These are phyloP conservation scores for Muntiacus muntjak DNA, from an alignment of 2,113 vertebrate genomes.

Conservation along the genomic window DNA sequence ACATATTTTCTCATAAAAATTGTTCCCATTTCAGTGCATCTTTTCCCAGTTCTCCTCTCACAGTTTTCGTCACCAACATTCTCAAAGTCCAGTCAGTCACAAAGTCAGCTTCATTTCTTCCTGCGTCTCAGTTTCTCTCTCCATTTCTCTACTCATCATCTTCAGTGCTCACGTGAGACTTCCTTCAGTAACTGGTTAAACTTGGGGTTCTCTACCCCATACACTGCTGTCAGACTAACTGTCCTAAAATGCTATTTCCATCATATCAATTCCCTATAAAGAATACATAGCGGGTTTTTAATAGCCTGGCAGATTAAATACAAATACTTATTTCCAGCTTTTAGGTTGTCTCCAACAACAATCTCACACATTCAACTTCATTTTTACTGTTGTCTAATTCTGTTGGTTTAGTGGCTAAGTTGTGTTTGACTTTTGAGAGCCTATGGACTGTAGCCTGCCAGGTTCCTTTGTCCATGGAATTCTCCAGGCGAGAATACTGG, in stretches of 20 bases:
- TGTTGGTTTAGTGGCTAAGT: background rate
- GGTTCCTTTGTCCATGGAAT: background rate
- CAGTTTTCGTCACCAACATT: background rate
- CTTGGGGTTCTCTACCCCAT: background rate
- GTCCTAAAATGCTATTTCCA: conserved; percentile 7
- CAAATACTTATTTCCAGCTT: conserved; percentile 2
- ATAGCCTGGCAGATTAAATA: conserved; percentile 13
- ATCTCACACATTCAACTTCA: background rate
- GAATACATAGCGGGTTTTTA: conserved; percentile 5
- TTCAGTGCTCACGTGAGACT: background rate
- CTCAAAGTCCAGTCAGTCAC: background rate
- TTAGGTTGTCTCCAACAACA: background rate
- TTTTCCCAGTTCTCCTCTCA: background rate
- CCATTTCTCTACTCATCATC: background rate
- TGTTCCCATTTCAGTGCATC: background rate
- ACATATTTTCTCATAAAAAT: background rate
- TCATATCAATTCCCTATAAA: background rate
- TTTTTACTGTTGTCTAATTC: background rate
- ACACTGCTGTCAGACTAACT: background rate
- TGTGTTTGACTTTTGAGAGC: background rate
- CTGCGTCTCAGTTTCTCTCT: background rate
- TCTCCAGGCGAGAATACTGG: background rate
- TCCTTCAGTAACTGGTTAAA: background rate
- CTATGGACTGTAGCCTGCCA: background rate
- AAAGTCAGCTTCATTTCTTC: background rate